Base-by-base conservation (phyloP, 1,140 invertebrate species). In the Drosophila quadrilineata region DNA sequence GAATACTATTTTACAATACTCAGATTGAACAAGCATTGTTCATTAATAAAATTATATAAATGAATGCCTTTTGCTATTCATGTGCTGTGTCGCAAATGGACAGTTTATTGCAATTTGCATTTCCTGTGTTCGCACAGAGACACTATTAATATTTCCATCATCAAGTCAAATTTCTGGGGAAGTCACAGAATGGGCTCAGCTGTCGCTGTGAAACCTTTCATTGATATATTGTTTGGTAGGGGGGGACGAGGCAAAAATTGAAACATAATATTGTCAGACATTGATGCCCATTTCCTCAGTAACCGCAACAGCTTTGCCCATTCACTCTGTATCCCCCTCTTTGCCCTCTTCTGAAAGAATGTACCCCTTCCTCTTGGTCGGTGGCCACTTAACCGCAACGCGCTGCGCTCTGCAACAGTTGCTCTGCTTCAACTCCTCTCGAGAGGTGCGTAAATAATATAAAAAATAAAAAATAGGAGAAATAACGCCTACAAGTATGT, bases 201-300 rank as follows among this genome's bases (percentile, higher is more conserved):
- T 40, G 36, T 26, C 29, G 16, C 14, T n/a, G n/a, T n/a, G n/a
- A n/a, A n/a, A 14, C 21, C 45, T 16, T 26, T 9, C 31, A 28
- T 33, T 58, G 49, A 16, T 22, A 10, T 10, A 22, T 48, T 14
- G 19, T 26, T 31, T 17, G 6, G 4, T 3, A 9, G 26, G 33
- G 24, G 26, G 36, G 40, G 28, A 46, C 29, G 43, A 52, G 56
- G 21, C 36, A 63, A 59, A 84, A 82, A 82, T 82, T 82, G 79
- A 82, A 84, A 84, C 77, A 84, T 74, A 84, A 84, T 84, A 84
- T 84, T 85, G 74, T 74, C 79, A 85, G 77, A 84, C 77, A 84
- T 85, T 84, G 77, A 77, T 76, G 73, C 79, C 77, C 77, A 82
- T 58, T 84, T 84, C 79, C 79, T 85, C 60, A 35, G 57, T 43